Conservation (phyloP, 2,888 invertebrate species). For the Arrhopalites spinosus region DNA sequence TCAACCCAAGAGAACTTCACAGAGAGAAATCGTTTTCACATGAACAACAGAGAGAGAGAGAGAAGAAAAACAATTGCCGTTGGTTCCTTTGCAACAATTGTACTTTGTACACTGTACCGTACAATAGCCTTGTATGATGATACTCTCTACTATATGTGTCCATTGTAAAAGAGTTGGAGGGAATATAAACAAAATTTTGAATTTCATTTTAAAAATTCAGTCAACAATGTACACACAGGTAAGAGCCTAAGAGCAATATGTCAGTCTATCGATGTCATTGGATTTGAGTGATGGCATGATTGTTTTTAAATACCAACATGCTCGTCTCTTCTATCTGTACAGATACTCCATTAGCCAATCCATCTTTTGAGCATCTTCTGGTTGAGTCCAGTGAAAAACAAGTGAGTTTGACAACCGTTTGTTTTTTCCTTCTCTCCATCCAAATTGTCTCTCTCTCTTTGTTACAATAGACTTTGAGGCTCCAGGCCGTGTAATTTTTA, state of each 20-base stretch:
- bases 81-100: too few species aligned
- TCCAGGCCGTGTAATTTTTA: too few species aligned
- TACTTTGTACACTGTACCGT: too few species aligned
- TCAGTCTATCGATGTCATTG: background rate
- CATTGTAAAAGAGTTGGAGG: too few species aligned
- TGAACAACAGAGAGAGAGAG: too few species aligned
- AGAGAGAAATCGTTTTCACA: too few species aligned
- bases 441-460: background rate
- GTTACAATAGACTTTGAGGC: background rate
- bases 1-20: too few species aligned
- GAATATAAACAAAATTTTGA: background rate
- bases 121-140: too few species aligned
- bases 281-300: conserved; percentile 3
- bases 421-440: background rate
- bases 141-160: too few species aligned
- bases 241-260: background rate
- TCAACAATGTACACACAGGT: background rate
- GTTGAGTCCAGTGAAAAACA: background rate
- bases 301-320: conserved; percentile 5
- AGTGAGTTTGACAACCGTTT: conserved; percentile 3
- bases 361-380: background rate
- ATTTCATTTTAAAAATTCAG: background rate
- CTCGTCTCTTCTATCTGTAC: background rate
- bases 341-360: too few species aligned
- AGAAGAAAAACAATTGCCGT: too few species aligned